These are phyloP conservation scores for Carposina sasakii DNA, from an alignment of 1,140 invertebrate genomes.

Conservation along the genomic window DNA sequence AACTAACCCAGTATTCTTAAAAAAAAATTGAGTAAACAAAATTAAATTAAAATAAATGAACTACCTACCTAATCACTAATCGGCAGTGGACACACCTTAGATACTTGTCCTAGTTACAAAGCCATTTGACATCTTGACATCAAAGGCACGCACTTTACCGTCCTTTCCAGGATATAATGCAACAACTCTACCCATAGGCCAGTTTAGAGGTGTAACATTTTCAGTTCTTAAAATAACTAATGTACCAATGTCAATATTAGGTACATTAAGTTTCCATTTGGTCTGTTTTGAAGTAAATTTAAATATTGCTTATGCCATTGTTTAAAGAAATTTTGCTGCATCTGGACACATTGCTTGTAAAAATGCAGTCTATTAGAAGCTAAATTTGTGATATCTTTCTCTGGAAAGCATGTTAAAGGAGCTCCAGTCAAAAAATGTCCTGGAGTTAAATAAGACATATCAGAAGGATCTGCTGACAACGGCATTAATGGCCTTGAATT, in stretches of 20 bases:
- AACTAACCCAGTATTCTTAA: no score
- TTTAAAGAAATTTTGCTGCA: conserved; percentile 31
- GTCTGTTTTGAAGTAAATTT: conserved; percentile 24
- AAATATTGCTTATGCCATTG: conserved; percentile 24
- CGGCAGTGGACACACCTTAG: no score
- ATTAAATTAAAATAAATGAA: no score
- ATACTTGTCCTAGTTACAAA: no score
- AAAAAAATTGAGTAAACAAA: no score
- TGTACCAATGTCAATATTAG: conserved; percentile 23
- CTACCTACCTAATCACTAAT: no score
- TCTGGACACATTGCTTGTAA: conserved; percentile 18
- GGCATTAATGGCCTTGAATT: conserved; percentile 14
- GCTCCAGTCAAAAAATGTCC: no score
- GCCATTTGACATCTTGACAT: conserved; percentile 5
- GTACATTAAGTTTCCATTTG: conserved; percentile 19
- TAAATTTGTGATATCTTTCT: no score
- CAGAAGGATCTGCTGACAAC: no score
- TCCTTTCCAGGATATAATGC: conserved; percentile 16
- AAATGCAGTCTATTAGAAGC: conserved; percentile 18
- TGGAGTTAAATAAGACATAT: no score
- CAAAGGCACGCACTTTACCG: conserved; percentile 14
- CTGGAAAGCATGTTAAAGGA: no score
- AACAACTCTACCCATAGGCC: conserved; percentile 21
- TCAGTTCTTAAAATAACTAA: conserved; percentile 17
- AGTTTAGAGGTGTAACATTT: conserved; percentile 17